Evolutionary conservation across 2,888 invertebrate species (phyloP), one percentile per base, ranked within the genome.

Genomic region (Thera britannica): DNA sequence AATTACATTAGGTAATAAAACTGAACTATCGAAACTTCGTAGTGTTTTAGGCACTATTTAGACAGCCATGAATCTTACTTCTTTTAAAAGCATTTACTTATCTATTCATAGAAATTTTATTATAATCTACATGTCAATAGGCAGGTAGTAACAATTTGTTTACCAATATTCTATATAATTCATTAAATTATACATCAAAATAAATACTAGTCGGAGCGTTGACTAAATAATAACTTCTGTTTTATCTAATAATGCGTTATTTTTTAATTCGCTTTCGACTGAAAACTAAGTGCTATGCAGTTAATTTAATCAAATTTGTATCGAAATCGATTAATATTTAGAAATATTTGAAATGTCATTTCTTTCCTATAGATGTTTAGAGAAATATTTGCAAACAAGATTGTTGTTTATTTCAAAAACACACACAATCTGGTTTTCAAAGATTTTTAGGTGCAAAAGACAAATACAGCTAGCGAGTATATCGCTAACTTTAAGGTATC

Each of bases 11-110:
- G 74, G 84, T 89, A 90, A 87, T 90, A 91, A 92, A 93, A 90
- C 90, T 85, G 90, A 92, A 89, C 89, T 90, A 90, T 90, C 91
- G 92, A 93, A 92, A 90, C 89, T 91, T 92, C 91, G 90, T 92
- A 93, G 91, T 92, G 92, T 92, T 91, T 92, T 93, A 93, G 93
- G 93, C 93, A 93, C 93, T 93, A 92, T 93, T 92, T 91, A 93
- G 91, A 93, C 93, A 93, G 93, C 93, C 93, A 93, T 93, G 92
- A 93, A 93, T 93, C 90, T 93, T 93, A 92, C 74, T 89, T 90
- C 88, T 92, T 92, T 92, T 87, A 90, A 88, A 88, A 93, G 92
- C 92, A 93, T 88, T 92, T 67, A 58, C 58, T 58, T 62, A 75
- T 75, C 85, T 88, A 87, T 77, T 81, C 81, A 87, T 89, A 88